Evolutionary conservation across 2,797 vertebrate genomes (phyloP), one percentile per base, ranked within the genome.

Genomic region (Hoplostethus mediterraneus): DNA sequence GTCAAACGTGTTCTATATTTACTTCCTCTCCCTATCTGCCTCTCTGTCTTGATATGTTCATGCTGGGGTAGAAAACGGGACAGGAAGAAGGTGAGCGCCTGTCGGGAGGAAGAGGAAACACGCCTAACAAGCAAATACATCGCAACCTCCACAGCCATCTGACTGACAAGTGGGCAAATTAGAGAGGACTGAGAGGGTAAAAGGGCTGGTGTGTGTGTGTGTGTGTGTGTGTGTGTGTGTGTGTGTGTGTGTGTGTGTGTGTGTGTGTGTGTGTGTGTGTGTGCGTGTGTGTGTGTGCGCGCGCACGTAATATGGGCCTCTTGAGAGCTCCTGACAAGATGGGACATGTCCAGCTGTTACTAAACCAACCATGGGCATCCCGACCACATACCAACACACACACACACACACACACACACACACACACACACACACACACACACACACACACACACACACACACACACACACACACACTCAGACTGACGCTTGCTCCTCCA

Each of bases 251-350:
- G 8, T 52, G 9, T 67, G 10, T 47, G n/a, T 33, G 49, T 31
- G 21, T 12, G 21, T 14, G 25, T 44, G 16, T 31, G 21, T 1
- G 21, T 21, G 21, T 54, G n/a, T 44, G 8, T 52, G 9, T 67
- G 10, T 47, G n/a, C 21, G 49, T 31, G 21, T 12, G 21, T 14
- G 25, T 44, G 16, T 31, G 21, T 1, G 21, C 1, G 11, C 21
- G 52, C 40, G 33, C 16, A 17, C 33, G 56, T 49, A 47, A 58
- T 58, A 38, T 17, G 61, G 79, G 44, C 40, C 12, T 49, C 45
- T 51, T 63, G 44, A 63, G 42, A 63, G 95, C 96, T 90, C 95
- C 95, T 21, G 95, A 94, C 63, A 96, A 21, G 90, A 63, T 91
- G 81, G 62, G 96, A 93, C 77, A 95, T 95, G 33, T 88, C 82